Evolutionary conservation across 2,888 invertebrate genomes (phyloP).

Genomic region (Julus scandinavius): DNA sequence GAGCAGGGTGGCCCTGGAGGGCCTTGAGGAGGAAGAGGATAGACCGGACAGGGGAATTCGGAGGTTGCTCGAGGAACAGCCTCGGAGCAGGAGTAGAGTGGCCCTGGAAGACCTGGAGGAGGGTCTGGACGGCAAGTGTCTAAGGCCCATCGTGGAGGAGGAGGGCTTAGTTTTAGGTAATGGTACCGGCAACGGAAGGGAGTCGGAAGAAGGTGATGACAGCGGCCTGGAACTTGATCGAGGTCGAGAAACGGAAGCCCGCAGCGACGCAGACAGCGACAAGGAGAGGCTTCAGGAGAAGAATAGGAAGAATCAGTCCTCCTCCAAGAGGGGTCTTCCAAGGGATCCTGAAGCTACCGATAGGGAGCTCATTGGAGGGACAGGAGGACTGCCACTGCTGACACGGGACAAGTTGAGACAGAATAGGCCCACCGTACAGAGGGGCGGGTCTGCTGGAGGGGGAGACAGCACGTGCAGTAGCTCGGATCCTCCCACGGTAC

Average conservation of each 20-base stretch:
- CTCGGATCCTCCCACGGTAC: constrained; percentile 54
- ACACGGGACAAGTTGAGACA: neutral
- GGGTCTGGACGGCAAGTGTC: neutral
- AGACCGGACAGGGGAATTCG: neutral
- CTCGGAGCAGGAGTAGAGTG: neutral
- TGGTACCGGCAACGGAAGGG: neutral
- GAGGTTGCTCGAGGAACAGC: neutral
- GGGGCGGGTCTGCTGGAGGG: constrained; percentile 50
- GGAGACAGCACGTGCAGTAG: constrained; percentile 55
- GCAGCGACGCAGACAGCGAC: constrained; percentile 54
- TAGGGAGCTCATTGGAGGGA: constrained; percentile 34
- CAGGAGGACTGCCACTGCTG: neutral
- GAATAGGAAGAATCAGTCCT: constrained; percentile 37
- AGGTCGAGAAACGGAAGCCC: constrained; percentile 44
- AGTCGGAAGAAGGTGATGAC: constrained; percentile 54
- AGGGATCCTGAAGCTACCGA: constrained; percentile 35
- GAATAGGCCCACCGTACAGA: constrained; percentile 10
- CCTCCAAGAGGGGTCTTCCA: neutral
- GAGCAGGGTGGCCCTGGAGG: no score
- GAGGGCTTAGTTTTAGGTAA: neutral
- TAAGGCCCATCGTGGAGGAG: constrained; percentile 53
- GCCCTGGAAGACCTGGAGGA: constrained; percentile 2
- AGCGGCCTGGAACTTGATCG: constrained; percentile 54
- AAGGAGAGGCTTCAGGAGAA: constrained; percentile 48
- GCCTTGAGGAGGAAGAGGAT: neutral